Evolutionary conservation across 2,797 vertebrate genomes (phyloP).

Genomic region (Furcifer pardalis): DNA sequence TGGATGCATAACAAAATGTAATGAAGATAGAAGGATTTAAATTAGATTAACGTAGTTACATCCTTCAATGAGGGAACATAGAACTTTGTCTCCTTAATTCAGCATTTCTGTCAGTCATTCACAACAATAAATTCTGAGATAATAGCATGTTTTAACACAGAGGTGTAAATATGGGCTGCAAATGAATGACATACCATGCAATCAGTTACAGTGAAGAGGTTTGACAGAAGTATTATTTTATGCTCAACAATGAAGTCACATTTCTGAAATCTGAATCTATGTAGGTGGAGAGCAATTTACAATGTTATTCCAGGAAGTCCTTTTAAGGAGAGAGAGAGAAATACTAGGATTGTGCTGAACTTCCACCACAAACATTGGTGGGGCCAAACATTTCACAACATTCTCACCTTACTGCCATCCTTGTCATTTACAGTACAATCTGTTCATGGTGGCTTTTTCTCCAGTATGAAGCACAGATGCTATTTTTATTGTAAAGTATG

Average conservation of each 20-base stretch:
- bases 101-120: constrained; percentile 1
- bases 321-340: neutral
- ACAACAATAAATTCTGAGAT: constrained; percentile 24
- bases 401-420: neutral
- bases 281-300: neutral
- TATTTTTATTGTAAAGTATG: neutral
- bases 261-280: neutral
- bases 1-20: constrained; percentile 40
- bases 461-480: neutral
- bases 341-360: neutral
- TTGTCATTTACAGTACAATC: neutral
- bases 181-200: neutral
- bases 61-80: neutral
- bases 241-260: neutral
- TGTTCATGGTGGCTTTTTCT: too few relatives aligned
- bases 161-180: neutral
- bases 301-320: constrained; percentile 10
- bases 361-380: neutral
- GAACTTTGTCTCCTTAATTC: constrained; percentile 19
- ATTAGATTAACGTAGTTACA: neutral
- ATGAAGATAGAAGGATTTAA: constrained; percentile 37
- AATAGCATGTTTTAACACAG: neutral
- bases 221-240: constrained; percentile 24
- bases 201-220: neutral
- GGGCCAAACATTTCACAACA: neutral